A percentile compares a stretch with the other conserved stretches of the same genome.
phyloP scores from a whole-genome alignment of 2,113 vertebrate genomes.

The Myxocyprinus asiaticus region DNA sequence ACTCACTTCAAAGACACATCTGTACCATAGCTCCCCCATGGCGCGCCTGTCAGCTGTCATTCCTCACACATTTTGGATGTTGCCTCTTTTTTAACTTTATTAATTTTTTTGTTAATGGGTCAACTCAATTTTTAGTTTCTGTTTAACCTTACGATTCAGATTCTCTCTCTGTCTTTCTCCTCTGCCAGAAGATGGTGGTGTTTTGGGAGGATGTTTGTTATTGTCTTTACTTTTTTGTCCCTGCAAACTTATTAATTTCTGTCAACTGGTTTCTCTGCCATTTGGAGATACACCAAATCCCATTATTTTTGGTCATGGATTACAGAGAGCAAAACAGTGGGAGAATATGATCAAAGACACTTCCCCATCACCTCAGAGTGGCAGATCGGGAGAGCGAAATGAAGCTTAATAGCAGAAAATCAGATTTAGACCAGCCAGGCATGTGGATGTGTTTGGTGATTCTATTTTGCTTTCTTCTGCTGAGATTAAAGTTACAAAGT shows the following conservation, averaged over 20 bases:
- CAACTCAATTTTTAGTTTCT: constrained; percentile 29
- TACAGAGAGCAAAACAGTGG: constrained; percentile 72
- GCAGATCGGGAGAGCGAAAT: constrained; percentile 66
- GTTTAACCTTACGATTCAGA: constrained; percentile 6
- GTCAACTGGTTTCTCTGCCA: constrained; percentile 71
- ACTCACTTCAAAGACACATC: constrained; percentile 38
- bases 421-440: constrained; percentile 74
- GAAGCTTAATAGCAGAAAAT: constrained; percentile 81
- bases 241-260: constrained; percentile 84
- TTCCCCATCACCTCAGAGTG: constrained; percentile 70
- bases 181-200: constrained; percentile 75
- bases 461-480: constrained; percentile 43
- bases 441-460: constrained; percentile 50
- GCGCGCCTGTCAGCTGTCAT: constrained; percentile 50
- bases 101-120: constrained; percentile 23
- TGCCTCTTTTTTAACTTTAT: constrained; percentile 19
- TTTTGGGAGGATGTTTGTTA: constrained; percentile 66
- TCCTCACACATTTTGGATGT: constrained; percentile 31
- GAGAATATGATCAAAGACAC: constrained; percentile 74
- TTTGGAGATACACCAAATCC: constrained; percentile 80
- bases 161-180: constrained; percentile 53
- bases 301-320: constrained; percentile 80
- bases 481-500: constrained; percentile 48
- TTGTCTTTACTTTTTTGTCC: constrained; percentile 52
- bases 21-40: constrained; percentile 22